Evolutionary conservation across 2,113 vertebrate genomes (phyloP).

Genomic region (Prunella himalayana): DNA sequence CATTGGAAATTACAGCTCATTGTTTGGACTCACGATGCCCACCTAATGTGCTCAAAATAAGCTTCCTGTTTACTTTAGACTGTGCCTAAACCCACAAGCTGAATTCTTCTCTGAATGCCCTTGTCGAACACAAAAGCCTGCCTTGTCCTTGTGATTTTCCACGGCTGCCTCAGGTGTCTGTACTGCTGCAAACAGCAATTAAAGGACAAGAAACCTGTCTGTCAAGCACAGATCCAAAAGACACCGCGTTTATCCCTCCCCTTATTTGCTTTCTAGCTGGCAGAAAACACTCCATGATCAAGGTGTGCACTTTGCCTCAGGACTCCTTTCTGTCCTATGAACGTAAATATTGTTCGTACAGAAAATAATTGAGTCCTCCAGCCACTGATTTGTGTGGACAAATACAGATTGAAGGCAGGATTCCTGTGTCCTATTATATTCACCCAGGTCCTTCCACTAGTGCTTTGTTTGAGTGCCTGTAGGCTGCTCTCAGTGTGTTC

Average conservation of each 20-base stretch:
- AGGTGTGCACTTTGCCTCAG: not conserved
- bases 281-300: not conserved
- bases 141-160: constrained; percentile 17
- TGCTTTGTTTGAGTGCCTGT: not conserved
- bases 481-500: not conserved
- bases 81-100: not conserved
- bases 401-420: not conserved
- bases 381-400: not conserved
- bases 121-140: not conserved
- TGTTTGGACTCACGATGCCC: not conserved
- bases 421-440: not conserved
- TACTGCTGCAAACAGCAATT: constrained; percentile 26
- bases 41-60: not conserved
- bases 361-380: not conserved
- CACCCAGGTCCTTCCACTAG: not conserved
- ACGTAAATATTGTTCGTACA: not conserved
- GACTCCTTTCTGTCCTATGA: not conserved
- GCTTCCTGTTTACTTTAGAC: not conserved
- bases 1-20: not conserved
- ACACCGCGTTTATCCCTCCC: not conserved
- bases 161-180: not conserved
- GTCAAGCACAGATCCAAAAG: not conserved
- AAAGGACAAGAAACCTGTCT: constrained; percentile 11
- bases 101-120: not conserved
- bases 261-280: not conserved